These are phyloP conservation scores for Phocoena sinus DNA, from an alignment of 2,113 vertebrate species.

Conservation along the genomic window DNA sequence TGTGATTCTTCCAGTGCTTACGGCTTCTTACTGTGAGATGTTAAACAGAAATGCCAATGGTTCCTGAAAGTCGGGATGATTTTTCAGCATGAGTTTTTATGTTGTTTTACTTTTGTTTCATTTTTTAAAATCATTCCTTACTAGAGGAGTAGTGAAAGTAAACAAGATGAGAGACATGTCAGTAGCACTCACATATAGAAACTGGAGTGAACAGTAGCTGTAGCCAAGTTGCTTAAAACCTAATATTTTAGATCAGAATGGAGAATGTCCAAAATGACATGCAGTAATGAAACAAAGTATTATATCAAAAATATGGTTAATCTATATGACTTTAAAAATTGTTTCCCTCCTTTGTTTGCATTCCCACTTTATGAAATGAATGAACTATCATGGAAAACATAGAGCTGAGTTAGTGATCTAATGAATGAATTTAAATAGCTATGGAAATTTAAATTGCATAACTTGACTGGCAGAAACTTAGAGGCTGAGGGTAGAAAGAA, in stretches of 20 bases:
- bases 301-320: neutral
- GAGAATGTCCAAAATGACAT: neutral
- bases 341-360: neutral
- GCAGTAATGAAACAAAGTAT: neutral
- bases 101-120: neutral
- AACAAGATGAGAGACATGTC: neutral
- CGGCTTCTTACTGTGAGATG: neutral
- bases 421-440: neutral
- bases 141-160: conserved; percentile 10
- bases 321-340: neutral
- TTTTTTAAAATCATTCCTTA: neutral
- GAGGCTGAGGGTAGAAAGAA: neutral
- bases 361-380: neutral
- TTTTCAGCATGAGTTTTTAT: neutral
- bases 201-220: neutral
- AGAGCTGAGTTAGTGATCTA: neutral
- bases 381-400: neutral
- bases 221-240: neutral
- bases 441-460: neutral
- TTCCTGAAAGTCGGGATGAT: neutral
- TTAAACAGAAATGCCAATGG: neutral
- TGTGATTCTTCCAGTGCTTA: neutral
- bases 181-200: neutral
- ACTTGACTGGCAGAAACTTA: neutral
- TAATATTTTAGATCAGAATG: neutral